Percentiles rank a stretch among this genome's conserved stretches.
Conservation (phyloP, 2,888 invertebrate species). For the Opisthograptis luteolata region DNA sequence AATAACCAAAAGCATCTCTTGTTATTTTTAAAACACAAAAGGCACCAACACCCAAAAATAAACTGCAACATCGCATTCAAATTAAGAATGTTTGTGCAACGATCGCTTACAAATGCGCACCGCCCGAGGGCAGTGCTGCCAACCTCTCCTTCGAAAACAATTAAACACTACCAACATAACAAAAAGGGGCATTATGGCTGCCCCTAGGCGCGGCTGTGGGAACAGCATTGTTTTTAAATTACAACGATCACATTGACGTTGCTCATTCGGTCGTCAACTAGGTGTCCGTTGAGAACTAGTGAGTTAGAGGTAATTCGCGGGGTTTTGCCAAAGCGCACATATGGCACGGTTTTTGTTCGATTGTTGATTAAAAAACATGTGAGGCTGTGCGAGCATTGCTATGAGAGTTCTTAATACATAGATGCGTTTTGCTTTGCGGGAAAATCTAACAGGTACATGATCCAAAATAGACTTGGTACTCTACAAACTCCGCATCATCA, state of each 20-base stretch:
- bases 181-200: constrained; percentile 49
- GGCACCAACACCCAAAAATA: constrained; percentile 43
- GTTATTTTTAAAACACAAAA: constrained; percentile 40
- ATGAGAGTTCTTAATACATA: constrained; percentile 24
- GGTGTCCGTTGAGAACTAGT: constrained; percentile 46
- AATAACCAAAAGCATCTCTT: constrained; percentile 4
- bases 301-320: constrained; percentile 43
- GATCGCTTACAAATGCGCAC: constrained; percentile 50
- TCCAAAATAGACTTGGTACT: no score
- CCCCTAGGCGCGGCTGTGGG: constrained; percentile 73
- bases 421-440: no score
- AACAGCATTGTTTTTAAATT: constrained; percentile 66
- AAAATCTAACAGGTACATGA: no score
- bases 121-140: constrained; percentile 70
- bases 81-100: constrained; percentile 53
- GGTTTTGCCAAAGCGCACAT: constrained; percentile 37
- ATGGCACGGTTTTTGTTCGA: constrained; percentile 46
- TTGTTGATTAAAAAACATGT: constrained; percentile 40
- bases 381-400: constrained; percentile 39
- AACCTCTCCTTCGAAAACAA: constrained; percentile 78
- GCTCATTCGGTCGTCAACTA: constrained; percentile 46
- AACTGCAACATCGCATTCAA: constrained; percentile 45
- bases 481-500: no score
- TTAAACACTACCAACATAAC: constrained; percentile 64
- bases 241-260: constrained; percentile 54